Percentiles rank a stretch among this genome's conserved stretches.
Conservation (phyloP, 2,888 invertebrate species). For the Stramonita haemastoma region DNA sequence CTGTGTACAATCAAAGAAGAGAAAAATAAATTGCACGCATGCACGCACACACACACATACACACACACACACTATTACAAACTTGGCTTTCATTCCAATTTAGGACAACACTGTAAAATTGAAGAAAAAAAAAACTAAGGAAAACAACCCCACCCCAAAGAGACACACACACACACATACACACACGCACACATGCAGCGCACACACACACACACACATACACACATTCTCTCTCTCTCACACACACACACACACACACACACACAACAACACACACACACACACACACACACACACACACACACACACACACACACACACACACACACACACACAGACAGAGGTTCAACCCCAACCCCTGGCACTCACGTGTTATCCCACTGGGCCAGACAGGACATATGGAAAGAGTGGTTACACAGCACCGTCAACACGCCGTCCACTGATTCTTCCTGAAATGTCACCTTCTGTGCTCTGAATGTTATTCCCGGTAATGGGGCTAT, state of each 20-base stretch:
- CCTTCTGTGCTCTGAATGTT: too few relatives aligned
- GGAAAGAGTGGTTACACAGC: constrained; percentile 98
- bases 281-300: constrained; percentile 22
- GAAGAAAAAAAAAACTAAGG: background rate
- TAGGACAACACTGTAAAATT: too few relatives aligned
- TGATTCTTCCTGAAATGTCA: constrained; percentile 88
- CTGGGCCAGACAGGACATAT: constrained; percentile 94
- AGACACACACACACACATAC: background rate
- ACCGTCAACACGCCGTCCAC: constrained; percentile 98
- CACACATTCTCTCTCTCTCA: background rate
- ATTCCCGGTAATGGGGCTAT: too few relatives aligned
- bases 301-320: constrained; percentile 76
- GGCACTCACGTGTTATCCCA: constrained; percentile 89
- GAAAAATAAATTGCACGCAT: too few relatives aligned
- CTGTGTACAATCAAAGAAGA: too few relatives aligned
- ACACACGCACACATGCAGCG: background rate
- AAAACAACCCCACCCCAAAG: background rate
- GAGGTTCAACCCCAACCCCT: too few relatives aligned
- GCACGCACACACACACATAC: too few relatives aligned
- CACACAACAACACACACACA: background rate
- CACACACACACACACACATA: background rate
- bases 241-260: background rate
- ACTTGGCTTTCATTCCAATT: too few relatives aligned
- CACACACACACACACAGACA: too few relatives aligned
- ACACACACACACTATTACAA: too few relatives aligned